phyloP scores from a whole-genome alignment of 2,888 invertebrate species.

The Drosophila mimica region DNA sequence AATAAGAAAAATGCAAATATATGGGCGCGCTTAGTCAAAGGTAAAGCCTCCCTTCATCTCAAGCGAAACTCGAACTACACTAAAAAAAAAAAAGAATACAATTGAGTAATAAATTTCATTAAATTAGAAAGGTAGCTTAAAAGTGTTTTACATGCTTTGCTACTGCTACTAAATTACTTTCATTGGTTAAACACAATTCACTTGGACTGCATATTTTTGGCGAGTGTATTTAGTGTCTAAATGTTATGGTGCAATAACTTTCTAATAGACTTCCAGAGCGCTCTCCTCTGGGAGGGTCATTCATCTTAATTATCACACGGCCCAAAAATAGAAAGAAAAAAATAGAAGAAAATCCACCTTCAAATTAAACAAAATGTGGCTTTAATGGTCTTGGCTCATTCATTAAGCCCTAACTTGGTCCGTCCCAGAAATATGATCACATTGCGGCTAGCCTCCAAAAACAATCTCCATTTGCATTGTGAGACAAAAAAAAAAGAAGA shows the following conservation, averaged over 20 bases:
- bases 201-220: not conserved
- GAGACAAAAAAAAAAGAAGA: constrained; percentile 16
- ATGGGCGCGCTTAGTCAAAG: constrained; percentile 39
- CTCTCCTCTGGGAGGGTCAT: constrained; percentile 58
- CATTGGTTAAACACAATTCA: not conserved
- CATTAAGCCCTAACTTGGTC: constrained; percentile 58
- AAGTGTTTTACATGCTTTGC: not conserved
- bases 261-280: constrained; percentile 51
- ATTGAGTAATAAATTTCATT: not conserved
- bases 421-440: constrained; percentile 53
- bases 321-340: constrained; percentile 14
- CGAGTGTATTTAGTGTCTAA: constrained; percentile 17
- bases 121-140: not conserved
- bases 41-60: constrained; percentile 31
- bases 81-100: not conserved
- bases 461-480: constrained; percentile 73
- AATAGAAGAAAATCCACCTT: constrained; percentile 46
- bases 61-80: constrained; percentile 20
- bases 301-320: constrained; percentile 79
- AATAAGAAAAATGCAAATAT: constrained; percentile 63
- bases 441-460: constrained; percentile 60
- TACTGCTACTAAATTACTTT: not conserved
- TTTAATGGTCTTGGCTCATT: constrained; percentile 66
- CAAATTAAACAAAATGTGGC: constrained; percentile 58
- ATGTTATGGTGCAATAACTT: constrained; percentile 77